Evolutionary conservation across 2,113 vertebrate genomes (phyloP).

Genomic region (Cathartes aura): DNA sequence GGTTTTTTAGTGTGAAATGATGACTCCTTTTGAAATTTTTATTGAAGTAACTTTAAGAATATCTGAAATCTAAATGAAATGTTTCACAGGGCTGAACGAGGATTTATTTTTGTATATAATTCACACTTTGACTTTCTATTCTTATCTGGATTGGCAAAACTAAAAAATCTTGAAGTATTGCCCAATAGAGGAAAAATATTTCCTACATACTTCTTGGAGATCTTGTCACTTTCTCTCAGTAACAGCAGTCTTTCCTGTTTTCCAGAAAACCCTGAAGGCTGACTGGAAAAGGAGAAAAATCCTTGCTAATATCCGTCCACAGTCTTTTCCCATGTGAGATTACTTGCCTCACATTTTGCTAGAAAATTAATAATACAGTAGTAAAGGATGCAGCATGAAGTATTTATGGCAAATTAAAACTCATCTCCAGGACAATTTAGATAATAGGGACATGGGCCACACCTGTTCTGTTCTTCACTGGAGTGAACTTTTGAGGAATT

Average conservation of each 20-base stretch:
- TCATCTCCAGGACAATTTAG: constrained; percentile 21
- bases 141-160: background rate
- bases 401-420: constrained; percentile 65
- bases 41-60: background rate
- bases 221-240: background rate
- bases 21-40: background rate
- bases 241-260: background rate
- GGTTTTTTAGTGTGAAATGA: background rate
- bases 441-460: background rate
- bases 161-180: background rate
- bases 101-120: background rate
- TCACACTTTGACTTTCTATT: background rate
- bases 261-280: constrained; percentile 24
- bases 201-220: background rate
- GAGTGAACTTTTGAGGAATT: background rate
- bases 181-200: background rate
- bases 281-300: background rate
- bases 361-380: constrained; percentile 59
- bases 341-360: constrained; percentile 14
- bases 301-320: background rate
- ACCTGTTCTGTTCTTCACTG: constrained; percentile 1
- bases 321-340: constrained; percentile 12
- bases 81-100: background rate
- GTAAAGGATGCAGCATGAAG: constrained; percentile 53
- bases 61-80: background rate